Conservation (phyloP, 2,797 vertebrate species). For the Aldrovandia affinis region DNA sequence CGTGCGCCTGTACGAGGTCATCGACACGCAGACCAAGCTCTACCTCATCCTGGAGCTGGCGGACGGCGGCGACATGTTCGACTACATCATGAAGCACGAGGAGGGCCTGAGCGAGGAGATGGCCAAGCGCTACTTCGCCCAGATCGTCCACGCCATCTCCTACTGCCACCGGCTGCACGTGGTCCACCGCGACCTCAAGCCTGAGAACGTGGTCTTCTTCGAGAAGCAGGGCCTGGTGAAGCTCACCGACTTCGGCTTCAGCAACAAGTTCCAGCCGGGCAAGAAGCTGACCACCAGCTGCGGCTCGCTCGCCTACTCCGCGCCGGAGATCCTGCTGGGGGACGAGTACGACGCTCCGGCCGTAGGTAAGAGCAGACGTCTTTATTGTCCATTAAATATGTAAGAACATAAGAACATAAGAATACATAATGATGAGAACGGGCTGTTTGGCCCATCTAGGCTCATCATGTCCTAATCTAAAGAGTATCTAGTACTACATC, state of each 20-base stretch:
- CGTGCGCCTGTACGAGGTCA: conserved; percentile 95
- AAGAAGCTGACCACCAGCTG: conserved; percentile 98
- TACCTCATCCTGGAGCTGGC: conserved; percentile 96
- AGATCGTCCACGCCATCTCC: conserved; percentile 97
- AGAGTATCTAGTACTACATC: too few species aligned
- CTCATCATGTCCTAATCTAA: too few species aligned
- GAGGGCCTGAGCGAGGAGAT: conserved; percentile 94
- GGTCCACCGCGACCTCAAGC: conserved; percentile 96
- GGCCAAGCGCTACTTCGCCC: conserved; percentile 97
- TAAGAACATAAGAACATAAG: too few species aligned
- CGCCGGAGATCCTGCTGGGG: conserved; percentile 94
- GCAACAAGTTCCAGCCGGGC: conserved; percentile 97
- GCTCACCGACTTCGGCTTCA: conserved; percentile 98
- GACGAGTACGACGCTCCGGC: conserved; percentile 98
- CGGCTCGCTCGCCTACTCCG: conserved; percentile 94
- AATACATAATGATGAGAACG: too few species aligned
- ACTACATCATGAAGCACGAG: conserved; percentile 99
- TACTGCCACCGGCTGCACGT: conserved; percentile 97
- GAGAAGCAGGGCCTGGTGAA: conserved; percentile 98
- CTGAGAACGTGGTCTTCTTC: conserved; percentile 98
- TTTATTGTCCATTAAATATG: too few species aligned
- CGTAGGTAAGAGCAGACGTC: conserved; percentile 80
- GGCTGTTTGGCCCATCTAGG: too few species aligned
- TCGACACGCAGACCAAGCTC: conserved; percentile 97
- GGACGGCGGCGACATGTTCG: conserved; percentile 97